Evolutionary conservation across 1,140 invertebrate genomes (phyloP), one percentile per base, ranked within the genome.

Genomic region (Brachionus plicatilis): DNA sequence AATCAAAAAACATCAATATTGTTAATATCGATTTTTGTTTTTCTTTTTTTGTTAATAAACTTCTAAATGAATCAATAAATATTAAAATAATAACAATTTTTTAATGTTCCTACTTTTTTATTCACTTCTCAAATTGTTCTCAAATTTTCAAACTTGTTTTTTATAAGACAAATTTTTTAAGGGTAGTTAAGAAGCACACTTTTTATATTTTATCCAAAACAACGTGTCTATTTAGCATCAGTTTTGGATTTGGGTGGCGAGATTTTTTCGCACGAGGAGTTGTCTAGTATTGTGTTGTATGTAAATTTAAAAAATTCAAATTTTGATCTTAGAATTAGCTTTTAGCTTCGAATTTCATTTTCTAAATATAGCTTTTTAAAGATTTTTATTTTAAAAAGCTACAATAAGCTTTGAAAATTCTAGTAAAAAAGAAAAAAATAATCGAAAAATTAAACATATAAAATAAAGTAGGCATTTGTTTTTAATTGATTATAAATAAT

Each of bases 11-110:
- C 29, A 68, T 20, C 68, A 72, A 72, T 72, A 72, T 20, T 72
- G 68, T 72, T 72, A 72, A 72, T 45, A 72, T 45, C 41, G 41
- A 41, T 43, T 20, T 72, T 72, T 72, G 27, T 70, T 41, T 17
- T 72, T 20, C 20, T 72, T 43, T 11, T 43, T 12, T 72, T 72
- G 12, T 24, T 45, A 41, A 72, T 41, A 41, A n/a, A 43, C 41
- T 72, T 72, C 41, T 41, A 43, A 72, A 72, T 37, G 47, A 72
- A 72, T 72, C 68, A 72, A 72, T 72, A 72, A 72, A 72, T 41
- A 41, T 20, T 43, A 72, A 72, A 12, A 7, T 17, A 41, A 72
- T 37, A 72, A 43, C 7, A 17, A 47, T 14, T 47, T 47, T 47
- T 12, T 47, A 33, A 3, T 14, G 5, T 12, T 47, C 45, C 45